A percentile compares a stretch with the other conserved stretches of the same genome.
phyloP scores from a whole-genome alignment of 1,140 invertebrate species.

The Pseudomyrmex sp. region DNA sequence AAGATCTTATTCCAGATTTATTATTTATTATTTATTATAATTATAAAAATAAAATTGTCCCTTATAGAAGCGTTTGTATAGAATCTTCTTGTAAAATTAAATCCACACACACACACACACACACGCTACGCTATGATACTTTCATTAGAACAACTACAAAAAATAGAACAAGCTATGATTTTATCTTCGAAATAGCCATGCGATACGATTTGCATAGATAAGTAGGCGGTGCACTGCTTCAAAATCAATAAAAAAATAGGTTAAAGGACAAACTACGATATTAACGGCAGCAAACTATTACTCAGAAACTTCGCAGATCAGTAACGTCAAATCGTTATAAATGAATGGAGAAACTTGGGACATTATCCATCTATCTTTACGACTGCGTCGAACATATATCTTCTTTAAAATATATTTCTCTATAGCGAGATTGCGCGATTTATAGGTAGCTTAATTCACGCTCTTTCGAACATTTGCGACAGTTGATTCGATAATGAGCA shows the following conservation, averaged over 20 bases:
- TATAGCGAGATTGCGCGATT: too few species aligned
- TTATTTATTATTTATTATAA: too few species aligned
- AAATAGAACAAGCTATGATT: background rate
- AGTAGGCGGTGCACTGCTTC: background rate
- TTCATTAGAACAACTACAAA: background rate
- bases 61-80: background rate
- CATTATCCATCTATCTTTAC: too few species aligned
- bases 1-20: too few species aligned
- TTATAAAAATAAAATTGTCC: background rate
- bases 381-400: too few species aligned
- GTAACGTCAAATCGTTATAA: background rate
- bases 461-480: background rate
- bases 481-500: background rate
- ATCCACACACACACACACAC: background rate
- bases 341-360: background rate
- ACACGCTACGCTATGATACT: background rate
- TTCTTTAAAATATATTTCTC: too few species aligned
- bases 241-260: slow-evolving; percentile 24
- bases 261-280: background rate
- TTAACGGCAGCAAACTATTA: background rate
- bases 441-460: background rate
- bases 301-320: background rate
- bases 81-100: background rate
- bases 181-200: slow-evolving; percentile 9
- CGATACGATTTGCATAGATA: slow-evolving; percentile 8